Base-by-base conservation (phyloP, 2,113 vertebrate species). In the Corythornis madagascariensis region DNA sequence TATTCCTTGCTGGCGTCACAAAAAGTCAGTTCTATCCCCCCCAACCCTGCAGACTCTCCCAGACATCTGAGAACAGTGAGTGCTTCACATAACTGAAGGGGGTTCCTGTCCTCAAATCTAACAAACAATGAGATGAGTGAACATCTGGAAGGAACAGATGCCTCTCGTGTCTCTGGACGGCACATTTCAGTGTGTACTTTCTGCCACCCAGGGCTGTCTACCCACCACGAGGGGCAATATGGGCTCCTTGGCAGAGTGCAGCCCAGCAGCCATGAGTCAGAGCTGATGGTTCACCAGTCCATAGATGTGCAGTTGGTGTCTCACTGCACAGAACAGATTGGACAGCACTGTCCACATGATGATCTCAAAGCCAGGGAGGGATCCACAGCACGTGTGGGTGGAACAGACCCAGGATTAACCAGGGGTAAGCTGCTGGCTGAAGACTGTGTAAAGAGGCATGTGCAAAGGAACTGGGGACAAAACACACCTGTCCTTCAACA, bases 131-230 rank as follows among this genome's bases (percentile, higher is more conserved):
- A 65, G 88, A 26, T 4, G 64, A 16, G 10, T 25, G 85, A 91
- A 94, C 96, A 95, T 97, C 96, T 97, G 96, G 93, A 67, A 40
- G 60, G 67, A 91, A 13, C 95, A 97, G 92, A 86, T 94, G 95
- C 89, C 91, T 35, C 94, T 85, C 86, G 33, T 26, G 42, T 35
- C 89, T 57, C 78, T 0, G 4, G 15, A 48, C 5, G 26, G 76
- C 0, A 3, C 7, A 8, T 55, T 60, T 35, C 60, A 31, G 11
- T 1, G 84, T 38, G 88, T 25, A 2, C 71, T 72, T 42, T 11
- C 20, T 88, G 87, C 77, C 85, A 93, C 70, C 75, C 95, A 69
- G 83, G 66, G 81, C 89, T 86, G 72, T 8, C 48, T 79, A 2
- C 63, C 60, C 74, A 81, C 3, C 4, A 18, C 21, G 40, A 83